Evolutionary conservation across 2,113 vertebrate species (phyloP).

Genomic region (Cranoglanis bouderius): DNA sequence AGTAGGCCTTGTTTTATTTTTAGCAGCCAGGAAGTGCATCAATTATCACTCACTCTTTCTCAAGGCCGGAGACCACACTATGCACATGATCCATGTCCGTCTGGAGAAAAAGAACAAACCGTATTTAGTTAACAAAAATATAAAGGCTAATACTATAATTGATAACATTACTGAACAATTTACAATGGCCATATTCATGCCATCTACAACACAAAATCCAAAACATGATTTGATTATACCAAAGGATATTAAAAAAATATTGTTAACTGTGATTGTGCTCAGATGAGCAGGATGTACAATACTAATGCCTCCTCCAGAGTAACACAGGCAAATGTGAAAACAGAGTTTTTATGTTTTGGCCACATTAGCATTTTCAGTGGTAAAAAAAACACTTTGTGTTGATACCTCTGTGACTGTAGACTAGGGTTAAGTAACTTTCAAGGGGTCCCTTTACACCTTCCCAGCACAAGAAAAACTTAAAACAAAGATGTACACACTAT

Average conservation of each 20-base stretch:
- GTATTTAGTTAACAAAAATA: not conserved
- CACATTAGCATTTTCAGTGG: not conserved
- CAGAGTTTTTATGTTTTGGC: not conserved
- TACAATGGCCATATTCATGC: not conserved
- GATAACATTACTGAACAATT: not conserved
- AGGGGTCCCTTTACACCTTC: not conserved
- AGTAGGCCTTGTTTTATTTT: not conserved
- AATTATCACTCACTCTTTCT: constrained; percentile 88
- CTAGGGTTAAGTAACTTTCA: not conserved
- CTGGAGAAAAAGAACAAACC: constrained; percentile 64
- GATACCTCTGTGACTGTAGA: not conserved
- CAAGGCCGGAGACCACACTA: constrained; percentile 84
- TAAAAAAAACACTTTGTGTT: not conserved
- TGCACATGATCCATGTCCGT: constrained; percentile 91
- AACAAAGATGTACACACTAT: not conserved
- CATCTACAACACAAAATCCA: not conserved
- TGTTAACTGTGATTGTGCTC: not conserved
- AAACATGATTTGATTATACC: not conserved
- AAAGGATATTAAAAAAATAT: not conserved
- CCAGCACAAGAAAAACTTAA: not conserved
- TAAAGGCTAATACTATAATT: not conserved
- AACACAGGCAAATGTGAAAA: not conserved
- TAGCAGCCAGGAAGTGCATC: not conserved
- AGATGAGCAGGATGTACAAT: no score
- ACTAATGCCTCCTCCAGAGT: not conserved